Percentiles rank a stretch among this genome's conserved stretches.
Conservation (phyloP, 2,888 invertebrate genomes). For the Willowsia nigromaculata region DNA sequence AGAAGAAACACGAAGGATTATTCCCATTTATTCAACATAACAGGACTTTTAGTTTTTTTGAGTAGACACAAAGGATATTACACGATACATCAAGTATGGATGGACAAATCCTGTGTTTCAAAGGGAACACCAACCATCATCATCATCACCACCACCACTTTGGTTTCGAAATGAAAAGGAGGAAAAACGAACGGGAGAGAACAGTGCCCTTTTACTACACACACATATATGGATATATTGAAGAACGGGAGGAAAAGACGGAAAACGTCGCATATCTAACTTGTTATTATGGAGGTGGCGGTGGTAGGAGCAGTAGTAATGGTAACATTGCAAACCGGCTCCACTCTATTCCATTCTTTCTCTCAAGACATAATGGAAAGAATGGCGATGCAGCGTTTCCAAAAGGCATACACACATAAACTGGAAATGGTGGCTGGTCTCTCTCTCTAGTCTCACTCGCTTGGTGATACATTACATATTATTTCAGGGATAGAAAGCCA, state of each 20-base stretch:
- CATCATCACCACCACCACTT: no score
- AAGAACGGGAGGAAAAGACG: neutral
- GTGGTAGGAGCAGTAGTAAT: neutral
- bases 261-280: conserved; percentile 47
- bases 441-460: no score
- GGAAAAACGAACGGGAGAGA: conserved; percentile 16
- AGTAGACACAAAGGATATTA: conserved; percentile 23
- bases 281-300: conserved; percentile 11
- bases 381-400: no score
- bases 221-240: neutral
- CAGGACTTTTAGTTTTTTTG: neutral
- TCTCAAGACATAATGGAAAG: no score
- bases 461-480: conserved; percentile 23
- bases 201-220: conserved; percentile 49
- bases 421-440: no score
- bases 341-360: no score
- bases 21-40: neutral
- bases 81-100: conserved; percentile 25
- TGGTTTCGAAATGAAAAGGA: neutral
- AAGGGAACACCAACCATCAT: no score
- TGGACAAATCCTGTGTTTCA: conserved; percentile 10
- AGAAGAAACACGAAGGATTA: neutral
- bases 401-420: neutral
- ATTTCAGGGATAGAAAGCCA: conserved; percentile 20
- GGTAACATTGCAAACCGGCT: neutral